These are phyloP conservation scores for Sinohyriopsis cumingii DNA, from an alignment of 2,888 invertebrate species.

Conservation along the genomic window DNA sequence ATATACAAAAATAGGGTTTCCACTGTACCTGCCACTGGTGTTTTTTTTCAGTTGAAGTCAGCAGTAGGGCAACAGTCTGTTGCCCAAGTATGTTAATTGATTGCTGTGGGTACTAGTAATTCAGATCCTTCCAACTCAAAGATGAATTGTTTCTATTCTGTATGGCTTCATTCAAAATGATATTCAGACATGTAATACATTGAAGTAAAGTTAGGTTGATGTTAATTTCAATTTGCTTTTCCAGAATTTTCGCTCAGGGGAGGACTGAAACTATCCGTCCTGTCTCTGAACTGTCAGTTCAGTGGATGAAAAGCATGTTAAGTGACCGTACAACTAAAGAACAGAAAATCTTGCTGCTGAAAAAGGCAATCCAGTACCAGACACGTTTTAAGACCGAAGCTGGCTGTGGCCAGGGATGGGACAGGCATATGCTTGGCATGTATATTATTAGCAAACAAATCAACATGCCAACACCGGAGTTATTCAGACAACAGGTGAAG, in stretches of 20 bases:
- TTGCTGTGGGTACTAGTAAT: too few relatives aligned
- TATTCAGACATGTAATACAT: too few relatives aligned
- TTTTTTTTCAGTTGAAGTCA: too few relatives aligned
- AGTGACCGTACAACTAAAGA: constrained; percentile 39
- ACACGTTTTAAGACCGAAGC: constrained; percentile 53
- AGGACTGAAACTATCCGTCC: constrained; percentile 79
- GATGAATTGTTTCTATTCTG: too few relatives aligned
- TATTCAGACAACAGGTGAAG: constrained; percentile 47
- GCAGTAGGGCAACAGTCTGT: too few relatives aligned
- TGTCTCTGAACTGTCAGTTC: constrained; percentile 74
- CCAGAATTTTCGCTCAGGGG: constrained; percentile 75
- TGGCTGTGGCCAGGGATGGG: constrained; percentile 72
- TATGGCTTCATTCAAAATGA: too few relatives aligned
- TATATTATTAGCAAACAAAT: constrained; percentile 49
- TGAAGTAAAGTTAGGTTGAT: too few relatives aligned
- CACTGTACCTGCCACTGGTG: too few relatives aligned
- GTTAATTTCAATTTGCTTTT: constrained; percentile 1
- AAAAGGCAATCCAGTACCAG: constrained; percentile 52
- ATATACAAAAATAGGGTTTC: too few relatives aligned
- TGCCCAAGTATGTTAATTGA: too few relatives aligned
- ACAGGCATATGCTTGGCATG: constrained; percentile 76
- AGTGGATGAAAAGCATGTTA: constrained; percentile 60
- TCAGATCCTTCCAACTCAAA: too few relatives aligned
- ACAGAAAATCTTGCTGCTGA: constrained; percentile 42
- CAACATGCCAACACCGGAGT: constrained; percentile 49